phyloP scores from a whole-genome alignment of 2,113 vertebrate genomes.

The Romanogobio albipinnatus region DNA sequence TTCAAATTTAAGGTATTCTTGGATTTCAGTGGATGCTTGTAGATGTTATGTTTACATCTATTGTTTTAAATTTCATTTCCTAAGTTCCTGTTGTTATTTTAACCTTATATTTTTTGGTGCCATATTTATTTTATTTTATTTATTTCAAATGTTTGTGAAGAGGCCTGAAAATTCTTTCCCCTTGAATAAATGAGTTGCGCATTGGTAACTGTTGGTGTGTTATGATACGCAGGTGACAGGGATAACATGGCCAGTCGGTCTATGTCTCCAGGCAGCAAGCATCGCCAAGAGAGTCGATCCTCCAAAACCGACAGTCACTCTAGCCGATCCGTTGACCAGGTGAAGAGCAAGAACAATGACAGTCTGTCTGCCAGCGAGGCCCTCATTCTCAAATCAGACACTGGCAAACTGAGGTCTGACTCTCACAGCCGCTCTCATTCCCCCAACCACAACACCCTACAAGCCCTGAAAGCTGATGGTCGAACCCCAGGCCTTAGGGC shows the following conservation, averaged over 20 bases:
- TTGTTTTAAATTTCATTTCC: slow-evolving; percentile 53
- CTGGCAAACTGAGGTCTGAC: slow-evolving; percentile 93
- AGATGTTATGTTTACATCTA: slow-evolving; percentile 35
- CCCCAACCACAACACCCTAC: slow-evolving; percentile 96
- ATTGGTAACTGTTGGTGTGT: slow-evolving; percentile 61
- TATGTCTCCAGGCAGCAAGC: slow-evolving; percentile 85
- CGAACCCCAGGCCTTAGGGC: slow-evolving; percentile 83
- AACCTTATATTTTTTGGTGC: slow-evolving; percentile 52
- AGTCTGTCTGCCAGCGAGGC: slow-evolving; percentile 89
- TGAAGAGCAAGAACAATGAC: slow-evolving; percentile 83
- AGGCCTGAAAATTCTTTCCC: slow-evolving; percentile 9
- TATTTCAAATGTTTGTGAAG: slow-evolving; percentile 10
- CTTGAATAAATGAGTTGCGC: neutral
- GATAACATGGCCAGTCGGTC: slow-evolving; percentile 83
- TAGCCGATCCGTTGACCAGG: slow-evolving; percentile 84
- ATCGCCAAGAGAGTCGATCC: slow-evolving; percentile 84
- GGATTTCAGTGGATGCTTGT: slow-evolving; percentile 29
- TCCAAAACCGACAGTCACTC: slow-evolving; percentile 86
- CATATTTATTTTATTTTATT: slow-evolving; percentile 53
- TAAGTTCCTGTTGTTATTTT: slow-evolving; percentile 23
- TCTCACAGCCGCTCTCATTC: slow-evolving; percentile 96
- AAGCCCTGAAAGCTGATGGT: slow-evolving; percentile 91
- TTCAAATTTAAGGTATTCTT: neutral
- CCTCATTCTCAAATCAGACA: slow-evolving; percentile 91
- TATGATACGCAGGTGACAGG: slow-evolving; percentile 83